Evolutionary conservation across 1,140 invertebrate genomes (phyloP).

Genomic region (Diorhabda carinulata): DNA sequence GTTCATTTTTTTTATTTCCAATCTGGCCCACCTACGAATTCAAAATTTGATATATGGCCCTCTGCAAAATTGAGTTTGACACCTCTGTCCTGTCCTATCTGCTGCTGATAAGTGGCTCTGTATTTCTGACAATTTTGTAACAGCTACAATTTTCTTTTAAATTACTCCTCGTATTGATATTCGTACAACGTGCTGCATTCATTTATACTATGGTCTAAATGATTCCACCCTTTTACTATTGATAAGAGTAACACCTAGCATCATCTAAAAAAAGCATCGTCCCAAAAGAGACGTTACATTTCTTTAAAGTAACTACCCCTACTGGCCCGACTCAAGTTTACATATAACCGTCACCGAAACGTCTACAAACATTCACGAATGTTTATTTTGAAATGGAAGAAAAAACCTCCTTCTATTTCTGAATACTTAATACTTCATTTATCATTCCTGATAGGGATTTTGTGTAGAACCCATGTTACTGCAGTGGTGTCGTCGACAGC

Average conservation of each 20-base stretch:
- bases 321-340: constrained; percentile 6
- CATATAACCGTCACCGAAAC: constrained; percentile 5
- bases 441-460: constrained; percentile 15
- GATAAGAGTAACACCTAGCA: background rate
- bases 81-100: no score
- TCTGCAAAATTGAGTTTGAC: no score
- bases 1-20: no score
- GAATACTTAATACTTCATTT: constrained; percentile 16
- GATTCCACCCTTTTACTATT: background rate
- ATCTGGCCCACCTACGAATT: no score
- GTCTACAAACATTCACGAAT: constrained; percentile 4
- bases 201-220: background rate
- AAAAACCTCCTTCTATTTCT: constrained; percentile 17
- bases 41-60: no score
- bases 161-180: no score
- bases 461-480: background rate
- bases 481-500: no score
- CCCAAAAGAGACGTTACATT: background rate
- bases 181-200: no score
- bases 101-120: no score
- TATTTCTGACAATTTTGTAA: no score
- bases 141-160: no score
- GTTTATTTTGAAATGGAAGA: constrained; percentile 14
- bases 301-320: constrained; percentile 1
- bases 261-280: background rate